Percentiles rank a stretch among this genome's conserved stretches.
phyloP scores from a whole-genome alignment of 2,113 vertebrate genomes.

The Nerophis ophidion region DNA sequence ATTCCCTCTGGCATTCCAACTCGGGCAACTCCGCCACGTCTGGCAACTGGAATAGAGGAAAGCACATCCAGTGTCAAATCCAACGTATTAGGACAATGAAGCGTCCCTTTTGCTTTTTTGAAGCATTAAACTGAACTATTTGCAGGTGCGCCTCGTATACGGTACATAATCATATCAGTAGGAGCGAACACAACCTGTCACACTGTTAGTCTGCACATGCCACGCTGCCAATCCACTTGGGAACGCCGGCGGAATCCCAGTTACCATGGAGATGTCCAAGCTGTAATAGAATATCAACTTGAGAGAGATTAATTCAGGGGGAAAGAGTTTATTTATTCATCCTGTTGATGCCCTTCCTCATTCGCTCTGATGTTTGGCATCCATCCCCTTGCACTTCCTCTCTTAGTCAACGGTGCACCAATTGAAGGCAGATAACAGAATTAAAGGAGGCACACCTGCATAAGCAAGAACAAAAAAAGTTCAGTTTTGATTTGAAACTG shows the following conservation, averaged over 20 bases:
- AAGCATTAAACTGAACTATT: not conserved
- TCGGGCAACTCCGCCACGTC: slow-evolving; percentile 68
- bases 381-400: slow-evolving; percentile 35
- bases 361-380: slow-evolving; percentile 43
- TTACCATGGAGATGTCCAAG: slow-evolving; percentile 70
- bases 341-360: slow-evolving; percentile 46
- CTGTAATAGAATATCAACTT: slow-evolving; percentile 59
- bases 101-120: not conserved
- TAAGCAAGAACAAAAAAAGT: too few relatives aligned
- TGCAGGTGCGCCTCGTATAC: not conserved
- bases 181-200: slow-evolving; percentile 40
- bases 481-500: too few relatives aligned
- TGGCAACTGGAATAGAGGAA: slow-evolving; percentile 68
- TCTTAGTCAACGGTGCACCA: slow-evolving; percentile 1
- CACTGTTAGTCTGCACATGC: slow-evolving; percentile 52
- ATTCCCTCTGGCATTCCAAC: slow-evolving; percentile 74
- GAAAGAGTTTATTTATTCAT: slow-evolving; percentile 70
- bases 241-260: slow-evolving; percentile 63
- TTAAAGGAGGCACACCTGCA: too few relatives aligned
- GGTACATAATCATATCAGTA: slow-evolving; percentile 3
- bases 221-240: slow-evolving; percentile 53
- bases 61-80: slow-evolving; percentile 28
- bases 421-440: too few relatives aligned
- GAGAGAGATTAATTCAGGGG: slow-evolving; percentile 66
- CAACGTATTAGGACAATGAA: not conserved